Conservation (phyloP, 2,113 vertebrate genomes). For the Sterrhoptilus dennistouni region DNA sequence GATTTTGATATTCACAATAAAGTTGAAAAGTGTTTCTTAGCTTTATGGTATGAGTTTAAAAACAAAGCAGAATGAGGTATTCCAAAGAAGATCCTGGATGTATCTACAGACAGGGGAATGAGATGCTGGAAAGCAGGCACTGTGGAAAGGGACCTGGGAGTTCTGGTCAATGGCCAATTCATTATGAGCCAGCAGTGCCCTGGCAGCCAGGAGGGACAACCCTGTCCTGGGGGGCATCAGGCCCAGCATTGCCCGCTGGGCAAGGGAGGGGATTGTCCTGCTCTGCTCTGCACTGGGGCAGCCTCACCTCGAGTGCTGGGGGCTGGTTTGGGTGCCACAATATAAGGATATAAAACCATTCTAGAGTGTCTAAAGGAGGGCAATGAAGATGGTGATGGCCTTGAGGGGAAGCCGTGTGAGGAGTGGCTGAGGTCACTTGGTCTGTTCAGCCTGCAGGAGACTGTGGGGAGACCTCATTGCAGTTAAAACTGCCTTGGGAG, state of each 20-base stretch:
- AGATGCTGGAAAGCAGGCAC: neutral
- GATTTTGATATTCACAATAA: neutral
- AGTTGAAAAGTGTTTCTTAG: neutral
- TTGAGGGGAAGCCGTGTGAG: accelerated
- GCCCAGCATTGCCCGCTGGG: accelerated
- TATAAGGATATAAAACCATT: neutral
- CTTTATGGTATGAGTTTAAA: neutral
- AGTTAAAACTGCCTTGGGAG: neutral
- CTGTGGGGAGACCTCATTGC: neutral
- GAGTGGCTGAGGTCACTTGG: neutral
- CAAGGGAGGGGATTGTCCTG: neutral
- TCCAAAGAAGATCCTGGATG: neutral
- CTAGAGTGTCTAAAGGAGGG: neutral
- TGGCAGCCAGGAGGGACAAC: neutral
- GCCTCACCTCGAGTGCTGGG: neutral
- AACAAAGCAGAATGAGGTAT: neutral
- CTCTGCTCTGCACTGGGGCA: neutral
- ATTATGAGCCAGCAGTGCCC: neutral
- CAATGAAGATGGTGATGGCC: neutral
- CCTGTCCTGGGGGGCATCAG: neutral
- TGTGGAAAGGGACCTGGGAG: accelerated
- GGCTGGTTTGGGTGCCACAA: too few relatives aligned
- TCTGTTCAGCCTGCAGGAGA: neutral
- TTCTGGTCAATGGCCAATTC: accelerated
- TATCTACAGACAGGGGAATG: accelerated